Evolutionary conservation across 2,888 invertebrate species (phyloP).

Genomic region (Troglohyphantes excavatus): DNA sequence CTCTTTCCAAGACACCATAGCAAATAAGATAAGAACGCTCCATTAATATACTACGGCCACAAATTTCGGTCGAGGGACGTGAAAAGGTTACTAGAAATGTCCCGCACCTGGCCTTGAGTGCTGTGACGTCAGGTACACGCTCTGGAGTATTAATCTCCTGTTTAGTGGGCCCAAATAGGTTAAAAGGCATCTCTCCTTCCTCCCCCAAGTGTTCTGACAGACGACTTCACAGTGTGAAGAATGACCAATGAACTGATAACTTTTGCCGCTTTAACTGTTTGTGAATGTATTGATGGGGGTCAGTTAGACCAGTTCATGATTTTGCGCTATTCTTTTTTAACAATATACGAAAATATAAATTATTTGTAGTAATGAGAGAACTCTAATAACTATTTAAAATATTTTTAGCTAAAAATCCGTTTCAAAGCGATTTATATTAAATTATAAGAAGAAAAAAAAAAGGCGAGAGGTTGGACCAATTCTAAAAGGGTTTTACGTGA

Average conservation of each 20-base stretch:
- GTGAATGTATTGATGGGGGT: too few species aligned
- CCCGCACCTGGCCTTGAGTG: constrained; percentile 70
- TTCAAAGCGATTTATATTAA: too few species aligned
- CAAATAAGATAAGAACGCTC: constrained; percentile 49
- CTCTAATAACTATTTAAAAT: too few species aligned
- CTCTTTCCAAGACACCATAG: constrained; percentile 24
- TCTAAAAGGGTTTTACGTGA: too few species aligned
- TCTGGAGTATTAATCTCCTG: constrained; percentile 51
- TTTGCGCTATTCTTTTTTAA: too few species aligned
- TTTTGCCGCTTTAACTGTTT: neutral
- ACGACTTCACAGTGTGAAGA: neutral
- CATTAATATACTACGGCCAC: constrained; percentile 65
- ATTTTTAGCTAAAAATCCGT: too few species aligned
- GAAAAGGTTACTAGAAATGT: constrained; percentile 50
- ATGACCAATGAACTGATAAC: neutral
- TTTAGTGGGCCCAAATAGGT: constrained; percentile 72
- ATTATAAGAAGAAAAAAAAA: too few species aligned
- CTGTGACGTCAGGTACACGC: constrained; percentile 40
- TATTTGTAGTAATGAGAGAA: too few species aligned
- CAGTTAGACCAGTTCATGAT: too few species aligned
- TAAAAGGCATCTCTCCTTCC: constrained; percentile 7
- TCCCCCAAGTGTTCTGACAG: neutral
- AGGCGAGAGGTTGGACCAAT: too few species aligned
- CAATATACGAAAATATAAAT: too few species aligned
- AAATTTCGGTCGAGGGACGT: constrained; percentile 67